Evolutionary conservation across 1,140 invertebrate species (phyloP), one percentile per base, ranked within the genome.

Genomic region (Trinorchestia longiramus): DNA sequence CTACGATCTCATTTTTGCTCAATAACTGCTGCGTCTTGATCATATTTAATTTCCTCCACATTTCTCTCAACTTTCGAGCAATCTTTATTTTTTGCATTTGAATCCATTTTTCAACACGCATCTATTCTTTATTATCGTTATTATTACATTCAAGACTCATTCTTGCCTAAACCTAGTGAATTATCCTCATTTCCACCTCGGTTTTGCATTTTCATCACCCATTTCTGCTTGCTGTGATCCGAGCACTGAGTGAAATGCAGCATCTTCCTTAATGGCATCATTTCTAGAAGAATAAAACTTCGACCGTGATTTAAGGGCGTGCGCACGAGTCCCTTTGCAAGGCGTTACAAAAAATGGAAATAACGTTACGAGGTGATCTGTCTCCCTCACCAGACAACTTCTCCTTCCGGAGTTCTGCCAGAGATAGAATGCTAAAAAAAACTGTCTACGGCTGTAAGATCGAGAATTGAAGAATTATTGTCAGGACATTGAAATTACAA

Each of bases 241-340:
- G 28, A 28, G 62, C 8, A 3, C 62, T 77, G 62, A 77, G 62
- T 77, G 28, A 36, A 11, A 77, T 36, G 28, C 28, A 45, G 11
- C 92, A 43, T 94, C 92, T 94, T 45, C 92, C 0, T 43, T 94
- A 94, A 94, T 94, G 92, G 43, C 92, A 1, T 94, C 92, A 94
- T 94, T 47, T 36, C 43, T 15, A 94, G 43, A 40, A 94, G 92
- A 94, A 94, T 94, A 94, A 94, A 94, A 94, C 17, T 11, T n/a
- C 17, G 92, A 11, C 43, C 11, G 41, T 45, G 92, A 94, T 94
- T 94, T 94, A 94, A 47, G 19, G 92, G 92, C 88, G 8, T 6
- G 43, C 92, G 40, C 44, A n/a, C 11, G 43, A 47, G 43, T n/a
- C n/a, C 40, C 92, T 47, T 19, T 36, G 8, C 43, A 94, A 36